A percentile compares a stretch with the other conserved stretches of the same genome.
Conservation (phyloP, 1,140 invertebrate genomes). For the Drosophila bocki region DNA sequence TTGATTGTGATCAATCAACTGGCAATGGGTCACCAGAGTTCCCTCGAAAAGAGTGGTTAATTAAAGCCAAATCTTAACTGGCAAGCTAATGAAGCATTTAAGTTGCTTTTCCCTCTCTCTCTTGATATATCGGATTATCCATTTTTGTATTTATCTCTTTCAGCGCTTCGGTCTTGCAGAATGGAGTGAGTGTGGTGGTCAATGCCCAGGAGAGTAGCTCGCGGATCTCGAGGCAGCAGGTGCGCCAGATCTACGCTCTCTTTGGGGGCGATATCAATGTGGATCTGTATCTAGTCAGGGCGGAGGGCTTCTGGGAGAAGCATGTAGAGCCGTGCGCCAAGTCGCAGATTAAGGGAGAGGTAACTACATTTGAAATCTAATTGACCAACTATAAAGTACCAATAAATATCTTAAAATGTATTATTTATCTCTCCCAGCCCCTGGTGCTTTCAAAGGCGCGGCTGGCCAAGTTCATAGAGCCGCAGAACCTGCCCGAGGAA, state of each 20-base stretch:
- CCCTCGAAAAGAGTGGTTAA: constrained; percentile 25
- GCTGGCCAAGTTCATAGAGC: constrained; percentile 90
- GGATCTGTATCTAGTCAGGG: constrained; percentile 88
- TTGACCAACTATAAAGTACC: neutral
- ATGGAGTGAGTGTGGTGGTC: constrained; percentile 88
- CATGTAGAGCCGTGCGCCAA: constrained; percentile 90
- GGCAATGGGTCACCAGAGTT: constrained; percentile 36
- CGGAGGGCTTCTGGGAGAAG: constrained; percentile 91
- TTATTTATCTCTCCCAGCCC: constrained; percentile 85
- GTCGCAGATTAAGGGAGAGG: constrained; percentile 88
- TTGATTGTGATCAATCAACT: constrained; percentile 64
- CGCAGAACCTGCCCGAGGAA: constrained; percentile 91
- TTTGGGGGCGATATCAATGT: constrained; percentile 86
- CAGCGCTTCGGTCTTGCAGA: constrained; percentile 72
- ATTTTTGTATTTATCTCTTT: constrained; percentile 16
- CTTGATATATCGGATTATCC: neutral
- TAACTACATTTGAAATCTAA: constrained; percentile 62
- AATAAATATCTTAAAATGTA: neutral
- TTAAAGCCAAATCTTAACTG: constrained; percentile 41
- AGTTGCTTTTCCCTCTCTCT: neutral
- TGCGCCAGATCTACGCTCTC: constrained; percentile 86
- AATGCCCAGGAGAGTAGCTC: constrained; percentile 88
- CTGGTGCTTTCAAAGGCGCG: constrained; percentile 88
- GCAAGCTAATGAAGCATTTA: constrained; percentile 51
- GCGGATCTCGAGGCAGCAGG: constrained; percentile 88